Evolutionary conservation across 2,797 vertebrate genomes (phyloP).

Genomic region (Pseudochaenichthys georgianus): DNA sequence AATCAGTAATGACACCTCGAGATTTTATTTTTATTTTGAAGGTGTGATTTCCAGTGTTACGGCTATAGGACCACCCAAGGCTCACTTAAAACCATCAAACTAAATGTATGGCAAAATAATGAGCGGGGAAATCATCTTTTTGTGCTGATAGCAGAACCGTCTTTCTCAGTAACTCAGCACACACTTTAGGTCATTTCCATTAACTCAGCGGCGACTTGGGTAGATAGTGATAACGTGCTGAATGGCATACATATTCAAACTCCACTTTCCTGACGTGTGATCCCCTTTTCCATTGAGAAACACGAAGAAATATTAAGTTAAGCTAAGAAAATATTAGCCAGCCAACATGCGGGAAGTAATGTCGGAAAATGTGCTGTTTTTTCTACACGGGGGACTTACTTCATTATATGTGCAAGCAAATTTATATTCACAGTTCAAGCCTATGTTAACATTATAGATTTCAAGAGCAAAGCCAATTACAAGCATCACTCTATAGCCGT

Average conservation of each 20-base stretch:
- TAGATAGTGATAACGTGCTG: slow-evolving; percentile 61
- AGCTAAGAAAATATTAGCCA: slow-evolving; percentile 63
- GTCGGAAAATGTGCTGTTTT: slow-evolving; percentile 29
- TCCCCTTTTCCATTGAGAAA: slow-evolving; percentile 53
- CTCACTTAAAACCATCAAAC: slow-evolving; percentile 24
- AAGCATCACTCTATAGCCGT: slow-evolving; percentile 39
- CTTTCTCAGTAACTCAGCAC: slow-evolving; percentile 63
- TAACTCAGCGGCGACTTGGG: slow-evolving; percentile 56
- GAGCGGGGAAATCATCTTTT: slow-evolving; percentile 48
- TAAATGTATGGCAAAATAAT: slow-evolving; percentile 45
- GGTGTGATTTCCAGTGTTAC: slow-evolving; percentile 7
- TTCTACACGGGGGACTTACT: slow-evolving; percentile 21
- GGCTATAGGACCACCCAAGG: slow-evolving; percentile 12
- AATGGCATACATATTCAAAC: slow-evolving; percentile 65
- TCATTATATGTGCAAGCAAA: slow-evolving; percentile 63
- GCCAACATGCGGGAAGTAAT: slow-evolving; percentile 2
- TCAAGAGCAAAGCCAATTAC: slow-evolving; percentile 63
- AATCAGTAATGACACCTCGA: slow-evolving; percentile 11
- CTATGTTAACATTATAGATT: slow-evolving; percentile 65
- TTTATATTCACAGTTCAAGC: slow-evolving; percentile 69
- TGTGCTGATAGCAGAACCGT: slow-evolving; percentile 43
- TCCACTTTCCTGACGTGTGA: slow-evolving; percentile 48
- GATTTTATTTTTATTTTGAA: slow-evolving; percentile 10
- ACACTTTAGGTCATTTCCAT: slow-evolving; percentile 77
- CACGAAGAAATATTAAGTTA: slow-evolving; percentile 56